Evolutionary conservation across 2,888 invertebrate genomes (phyloP).

Genomic region (Sussaba pulchella): DNA sequence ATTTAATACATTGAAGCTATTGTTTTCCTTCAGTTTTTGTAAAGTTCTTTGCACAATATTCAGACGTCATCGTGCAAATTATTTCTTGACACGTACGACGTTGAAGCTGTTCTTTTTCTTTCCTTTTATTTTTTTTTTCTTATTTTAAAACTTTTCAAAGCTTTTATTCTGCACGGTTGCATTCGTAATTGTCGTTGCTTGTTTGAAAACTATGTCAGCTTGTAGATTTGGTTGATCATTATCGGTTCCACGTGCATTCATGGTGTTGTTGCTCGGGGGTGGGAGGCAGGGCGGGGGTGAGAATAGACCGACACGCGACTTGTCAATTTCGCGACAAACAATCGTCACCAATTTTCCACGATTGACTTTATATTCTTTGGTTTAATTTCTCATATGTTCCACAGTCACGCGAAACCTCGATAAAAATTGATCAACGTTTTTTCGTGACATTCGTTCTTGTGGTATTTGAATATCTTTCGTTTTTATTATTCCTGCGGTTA

Average conservation of each 20-base stretch:
- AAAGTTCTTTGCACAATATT: constrained; percentile 8
- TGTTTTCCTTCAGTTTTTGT: background rate
- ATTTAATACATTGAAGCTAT: background rate
- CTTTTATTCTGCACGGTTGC: background rate
- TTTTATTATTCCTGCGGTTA: too few species aligned
- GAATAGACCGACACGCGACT: constrained; percentile 49
- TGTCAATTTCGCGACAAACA: constrained; percentile 53
- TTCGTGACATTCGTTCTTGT: background rate
- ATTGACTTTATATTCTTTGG: constrained; percentile 17
- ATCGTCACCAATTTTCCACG: constrained; percentile 11
- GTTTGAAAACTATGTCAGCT: background rate
- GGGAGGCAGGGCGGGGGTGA: background rate
- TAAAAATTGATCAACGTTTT: constrained; percentile 54
- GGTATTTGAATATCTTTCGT: too few species aligned
- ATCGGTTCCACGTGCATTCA: background rate
- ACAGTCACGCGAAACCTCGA: constrained; percentile 48
- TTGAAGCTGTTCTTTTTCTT: background rate
- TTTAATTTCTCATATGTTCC: constrained; percentile 12
- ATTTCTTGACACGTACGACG: constrained; percentile 51
- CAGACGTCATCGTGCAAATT: constrained; percentile 48
- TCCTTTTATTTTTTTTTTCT: too few species aligned
- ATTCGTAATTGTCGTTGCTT: background rate
- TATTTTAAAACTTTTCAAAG: too few species aligned
- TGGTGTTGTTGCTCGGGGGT: too few species aligned
- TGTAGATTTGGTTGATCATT: background rate